phyloP scores from a whole-genome alignment of 2,888 invertebrate genomes.

The Caenorhabditis afra region DNA sequence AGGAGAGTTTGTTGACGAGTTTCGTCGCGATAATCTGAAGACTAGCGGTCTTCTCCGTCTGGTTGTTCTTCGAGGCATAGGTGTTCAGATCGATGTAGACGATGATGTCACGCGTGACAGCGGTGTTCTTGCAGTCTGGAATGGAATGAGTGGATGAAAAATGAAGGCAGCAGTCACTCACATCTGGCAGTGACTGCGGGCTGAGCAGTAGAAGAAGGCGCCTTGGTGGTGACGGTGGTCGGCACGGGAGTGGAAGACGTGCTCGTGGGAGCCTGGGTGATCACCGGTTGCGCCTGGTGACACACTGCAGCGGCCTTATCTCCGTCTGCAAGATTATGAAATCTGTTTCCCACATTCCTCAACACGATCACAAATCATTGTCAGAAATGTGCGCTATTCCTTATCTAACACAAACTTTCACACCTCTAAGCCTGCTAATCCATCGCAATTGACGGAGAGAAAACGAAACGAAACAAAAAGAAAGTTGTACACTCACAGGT shows the following conservation, averaged over 20 bases:
- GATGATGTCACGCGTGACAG: conserved; percentile 43
- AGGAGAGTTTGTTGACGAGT: conserved; percentile 24
- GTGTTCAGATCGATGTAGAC: conserved; percentile 48
- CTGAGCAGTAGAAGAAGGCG: background rate
- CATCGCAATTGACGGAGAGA: background rate
- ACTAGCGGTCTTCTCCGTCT: conserved; percentile 35
- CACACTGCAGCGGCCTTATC: conserved; percentile 54
- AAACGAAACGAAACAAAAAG: no score
- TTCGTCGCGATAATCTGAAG: conserved; percentile 7
- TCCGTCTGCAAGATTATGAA: conserved; percentile 29
- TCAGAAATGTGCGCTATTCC: conserved; percentile 23
- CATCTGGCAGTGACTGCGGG: conserved; percentile 31
- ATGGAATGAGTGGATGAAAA: background rate
- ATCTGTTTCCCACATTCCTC: background rate
- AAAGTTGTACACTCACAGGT: conserved; percentile 58
- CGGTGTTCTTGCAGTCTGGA: conserved; percentile 47
- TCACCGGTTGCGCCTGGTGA: conserved; percentile 26
- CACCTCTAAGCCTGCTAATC: conserved; percentile 32
- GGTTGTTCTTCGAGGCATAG: conserved; percentile 31
- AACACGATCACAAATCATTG: conserved; percentile 31
- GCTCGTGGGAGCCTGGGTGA: no score
- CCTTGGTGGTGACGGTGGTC: background rate
- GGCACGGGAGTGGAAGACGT: background rate
- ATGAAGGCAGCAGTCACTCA: background rate
- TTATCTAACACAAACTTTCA: conserved; percentile 41